Base-by-base conservation (phyloP, 92 coral and sea anemone species). In the Umimayanthus chanpuru region DNA sequence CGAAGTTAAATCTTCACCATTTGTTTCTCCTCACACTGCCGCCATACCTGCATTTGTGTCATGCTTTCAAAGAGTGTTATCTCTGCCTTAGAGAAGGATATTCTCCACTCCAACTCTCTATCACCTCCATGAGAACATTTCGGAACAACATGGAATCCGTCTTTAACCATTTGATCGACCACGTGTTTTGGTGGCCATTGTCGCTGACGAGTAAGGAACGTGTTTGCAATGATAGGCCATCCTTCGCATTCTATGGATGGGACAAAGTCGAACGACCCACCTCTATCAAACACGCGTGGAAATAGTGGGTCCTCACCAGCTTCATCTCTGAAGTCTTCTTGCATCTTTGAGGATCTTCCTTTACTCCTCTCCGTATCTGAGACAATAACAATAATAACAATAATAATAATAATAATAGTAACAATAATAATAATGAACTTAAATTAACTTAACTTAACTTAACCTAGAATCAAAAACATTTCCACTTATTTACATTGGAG, bases 71-170 rank as follows among this genome's bases (percentile, higher is more conserved):
- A 86, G 40, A 90, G 89, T 7, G 83, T 53, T 50, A 80, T n/a
- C 85, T 90, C 92, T 38, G 92, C 88, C 41, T 73, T 81, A 53
- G 90, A 87, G 85, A 91, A 90, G 18, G 92, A 90, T 72, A 91
- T 58, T 44, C 93, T 50, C 93, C 93, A 91, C 41, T 91, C 88
- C 50, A 91, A 68, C 39, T 86, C 71, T 66, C 47, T 67, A 55
- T 82, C 64, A 7, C 30, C 81, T 73, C 73, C 85, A 38, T 70
- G 20, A 16, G 86, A 89, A 14, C 88, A 88, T 82, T 91, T 91
- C 50, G 82, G 80, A 18, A 90, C 93, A 26, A 90, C 30, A 14
- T 86, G 88, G 47, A 86, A 90, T 20, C 82, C 88, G 66, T 72
- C 82, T 16, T 76, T 47, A 5, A 50, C 64, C 12, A 90, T 71